phyloP scores from a whole-genome alignment of 1,140 invertebrate species.

The Ephestia elutella region DNA sequence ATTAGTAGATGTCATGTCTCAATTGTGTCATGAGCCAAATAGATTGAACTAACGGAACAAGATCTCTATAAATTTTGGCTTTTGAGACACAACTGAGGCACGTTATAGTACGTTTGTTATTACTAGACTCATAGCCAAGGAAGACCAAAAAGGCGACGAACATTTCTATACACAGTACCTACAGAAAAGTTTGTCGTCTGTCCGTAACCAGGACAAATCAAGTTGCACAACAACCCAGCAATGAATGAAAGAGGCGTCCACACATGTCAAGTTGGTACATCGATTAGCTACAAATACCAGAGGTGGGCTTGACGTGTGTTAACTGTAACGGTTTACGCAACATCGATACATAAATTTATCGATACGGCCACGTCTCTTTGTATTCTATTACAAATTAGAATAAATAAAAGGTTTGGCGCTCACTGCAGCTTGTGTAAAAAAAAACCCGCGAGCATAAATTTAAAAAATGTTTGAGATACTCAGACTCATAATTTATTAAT shows the following conservation, averaged over 20 bases:
- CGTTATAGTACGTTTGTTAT: too few species aligned
- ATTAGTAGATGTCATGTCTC: too few species aligned
- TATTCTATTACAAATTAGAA: not conserved
- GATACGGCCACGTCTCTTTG: conserved; percentile 2
- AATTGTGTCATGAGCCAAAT: too few species aligned
- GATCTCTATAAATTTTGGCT: too few species aligned
- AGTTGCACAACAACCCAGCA: not conserved
- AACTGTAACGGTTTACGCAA: conserved; percentile 6
- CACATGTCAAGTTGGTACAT: conserved; percentile 30
- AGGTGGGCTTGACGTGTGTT: conserved; percentile 23
- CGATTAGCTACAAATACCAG: conserved; percentile 24
- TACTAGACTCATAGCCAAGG: too few species aligned
- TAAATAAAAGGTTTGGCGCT: not conserved
- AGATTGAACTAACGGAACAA: too few species aligned
- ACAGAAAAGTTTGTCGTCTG: not conserved
- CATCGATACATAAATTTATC: conserved; percentile 6
- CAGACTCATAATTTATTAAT: too few species aligned
- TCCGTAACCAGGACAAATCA: not conserved
- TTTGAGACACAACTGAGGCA: too few species aligned
- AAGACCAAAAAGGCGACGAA: not conserved
- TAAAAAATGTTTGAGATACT: too few species aligned
- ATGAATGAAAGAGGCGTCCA: conserved; percentile 26
- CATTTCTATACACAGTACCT: not conserved
- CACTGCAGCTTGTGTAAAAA: not conserved
- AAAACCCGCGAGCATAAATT: too few species aligned